phyloP scores from a whole-genome alignment of 2,888 invertebrate genomes.

The Acronicta aceris region DNA sequence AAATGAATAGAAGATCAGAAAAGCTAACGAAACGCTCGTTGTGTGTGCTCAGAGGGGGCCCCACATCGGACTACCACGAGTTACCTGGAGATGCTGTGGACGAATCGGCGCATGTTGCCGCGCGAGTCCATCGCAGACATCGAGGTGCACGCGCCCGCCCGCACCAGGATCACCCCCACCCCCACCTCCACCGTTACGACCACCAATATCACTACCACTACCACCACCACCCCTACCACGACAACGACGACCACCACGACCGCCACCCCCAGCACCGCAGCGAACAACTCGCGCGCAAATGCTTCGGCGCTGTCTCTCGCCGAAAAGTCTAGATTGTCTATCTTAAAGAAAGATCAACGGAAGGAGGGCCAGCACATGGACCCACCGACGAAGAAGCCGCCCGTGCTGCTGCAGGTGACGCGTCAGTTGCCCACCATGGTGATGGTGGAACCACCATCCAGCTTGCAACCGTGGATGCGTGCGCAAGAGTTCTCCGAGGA shows the following conservation, averaged over 20 bases:
- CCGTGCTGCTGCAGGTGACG: constrained; percentile 78
- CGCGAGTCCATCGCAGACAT: not conserved
- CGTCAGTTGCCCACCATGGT: constrained; percentile 72
- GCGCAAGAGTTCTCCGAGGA: constrained; percentile 66
- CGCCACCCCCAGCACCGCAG: constrained; percentile 10
- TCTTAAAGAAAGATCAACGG: constrained; percentile 75
- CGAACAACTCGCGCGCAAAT: constrained; percentile 6
- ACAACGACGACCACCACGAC: constrained; percentile 4
- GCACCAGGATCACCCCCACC: constrained; percentile 7
- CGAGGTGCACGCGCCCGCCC: not conserved
- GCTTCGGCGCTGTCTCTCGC: constrained; percentile 68
- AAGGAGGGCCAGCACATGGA: constrained; percentile 67
- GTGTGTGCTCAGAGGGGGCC: constrained; percentile 76
- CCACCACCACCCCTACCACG: constrained; percentile 11
- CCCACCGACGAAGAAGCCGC: constrained; percentile 70
- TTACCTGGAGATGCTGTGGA: constrained; percentile 49
- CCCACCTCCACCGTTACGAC: constrained; percentile 2
- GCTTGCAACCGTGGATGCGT: constrained; percentile 60
- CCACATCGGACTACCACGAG: constrained; percentile 32
- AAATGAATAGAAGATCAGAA: constrained; percentile 38
- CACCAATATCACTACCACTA: constrained; percentile 8
- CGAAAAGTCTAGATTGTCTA: constrained; percentile 79
- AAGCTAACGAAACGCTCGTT: constrained; percentile 73
- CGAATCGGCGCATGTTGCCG: constrained; percentile 35
- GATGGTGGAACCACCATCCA: constrained; percentile 72